Base-by-base conservation (phyloP, 2,888 invertebrate species). In the Apamea anceps region DNA sequence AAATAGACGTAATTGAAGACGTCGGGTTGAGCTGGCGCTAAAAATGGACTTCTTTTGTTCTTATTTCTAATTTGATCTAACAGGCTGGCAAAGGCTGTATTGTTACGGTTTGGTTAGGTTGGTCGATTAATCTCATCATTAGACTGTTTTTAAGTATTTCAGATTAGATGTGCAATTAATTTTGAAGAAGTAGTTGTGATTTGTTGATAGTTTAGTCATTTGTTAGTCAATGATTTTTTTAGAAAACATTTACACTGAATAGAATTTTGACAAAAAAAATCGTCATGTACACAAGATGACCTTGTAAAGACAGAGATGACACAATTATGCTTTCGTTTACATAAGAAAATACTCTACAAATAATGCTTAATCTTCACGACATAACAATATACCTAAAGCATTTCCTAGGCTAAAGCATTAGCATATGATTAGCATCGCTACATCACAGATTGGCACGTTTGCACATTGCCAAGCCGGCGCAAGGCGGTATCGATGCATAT, bases 401-500 rank as follows among this genome's bases (percentile, higher is more conserved):
- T 37, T 77, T 45, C 51, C 13, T 37, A 62, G 32, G 18, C 18
- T 21, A 66, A 65, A 68, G 37, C 32, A 83, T 80, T 70, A 71
- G 62, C 85, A 66, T 80, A 37, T 78, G 28, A 75, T 73, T 79
- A 83, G 72, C 62, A 76, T 79, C 57, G 45, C 12, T 71, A 60
- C 67, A 68, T 78, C 72, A 60, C 72, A 76, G 72, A 73, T 85
- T 71, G 71, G 71, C 77, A 45, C 70, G 80, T 63, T 74, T 74
- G 81, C 75, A 77, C 76, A 72, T 82, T 71, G 28, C 62, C 62
- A 62, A 28, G n/a, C 51, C 1, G 10, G 54, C 37, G 37, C 42
- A 54, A 67, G 62, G 68, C 70, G 68, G 65, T 48, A 51, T 72
- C 68, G 48, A 72, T 82, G 85, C 84, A 80, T 80, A 81, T 54